Conservation (phyloP, 2,797 vertebrate genomes). For the Pseudochaenichthys georgianus region DNA sequence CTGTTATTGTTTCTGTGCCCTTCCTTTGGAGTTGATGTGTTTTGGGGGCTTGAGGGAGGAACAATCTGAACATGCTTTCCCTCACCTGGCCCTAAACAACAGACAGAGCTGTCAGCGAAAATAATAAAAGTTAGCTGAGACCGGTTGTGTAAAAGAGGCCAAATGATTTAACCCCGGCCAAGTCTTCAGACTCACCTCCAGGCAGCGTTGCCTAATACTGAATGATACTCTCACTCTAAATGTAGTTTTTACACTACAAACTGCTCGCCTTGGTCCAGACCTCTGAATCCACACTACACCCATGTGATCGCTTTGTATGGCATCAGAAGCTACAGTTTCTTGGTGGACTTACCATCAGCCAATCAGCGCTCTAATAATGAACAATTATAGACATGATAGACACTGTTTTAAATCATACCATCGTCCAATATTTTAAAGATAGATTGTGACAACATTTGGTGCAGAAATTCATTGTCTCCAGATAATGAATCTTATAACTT, state of each 20-base stretch:
- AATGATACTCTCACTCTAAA: not conserved
- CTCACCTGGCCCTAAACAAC: conserved; percentile 4
- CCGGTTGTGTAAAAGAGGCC: not conserved
- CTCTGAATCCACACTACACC: no score
- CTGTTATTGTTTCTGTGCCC: conserved; percentile 28
- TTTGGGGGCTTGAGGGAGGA: not conserved
- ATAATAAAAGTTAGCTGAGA: not conserved
- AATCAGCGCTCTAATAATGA: no score
- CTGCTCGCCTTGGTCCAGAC: not conserved
- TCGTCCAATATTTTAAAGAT: no score
- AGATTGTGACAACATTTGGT: no score
- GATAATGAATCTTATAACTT: no score
- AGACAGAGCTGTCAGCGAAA: not conserved
- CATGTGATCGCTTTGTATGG: no score
- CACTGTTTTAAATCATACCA: no score
- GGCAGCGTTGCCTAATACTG: not conserved
- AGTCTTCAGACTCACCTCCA: conserved; percentile 6
- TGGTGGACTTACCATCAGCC: no score
- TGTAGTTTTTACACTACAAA: not conserved
- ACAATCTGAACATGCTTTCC: not conserved
- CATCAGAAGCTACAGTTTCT: no score
- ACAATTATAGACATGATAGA: no score
- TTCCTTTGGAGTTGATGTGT: conserved; percentile 25
- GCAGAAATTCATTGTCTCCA: no score
- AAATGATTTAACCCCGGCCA: conserved; percentile 14